Base-by-base conservation (phyloP, 2,113 vertebrate genomes). In the Prunella himalayana region DNA sequence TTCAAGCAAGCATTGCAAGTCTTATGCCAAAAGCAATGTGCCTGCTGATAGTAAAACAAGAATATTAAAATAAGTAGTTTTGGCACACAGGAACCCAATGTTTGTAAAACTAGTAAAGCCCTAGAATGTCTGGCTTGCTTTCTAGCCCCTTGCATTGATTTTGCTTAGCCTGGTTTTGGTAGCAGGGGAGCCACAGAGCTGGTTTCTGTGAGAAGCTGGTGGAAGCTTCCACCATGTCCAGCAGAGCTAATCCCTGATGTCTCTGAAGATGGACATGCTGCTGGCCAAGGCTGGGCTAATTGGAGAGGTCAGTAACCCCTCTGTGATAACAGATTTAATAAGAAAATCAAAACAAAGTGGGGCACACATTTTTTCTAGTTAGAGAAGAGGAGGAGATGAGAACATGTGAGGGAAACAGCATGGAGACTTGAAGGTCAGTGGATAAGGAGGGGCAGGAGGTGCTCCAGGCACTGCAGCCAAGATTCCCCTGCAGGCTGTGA, bases 401-500 rank as follows among this genome's bases (percentile, higher is more conserved):
- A 64, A n/a, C 10, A 10, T n/a, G 17, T 41, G 59, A 51, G 8
- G 6, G 2, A 35, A 42, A 53, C 24, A 50, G 13, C 10, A 28
- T 10, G 5, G 37, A n/a, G 37, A n/a, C 18, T 13, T 10, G 7
- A 35, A 35, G 33, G 33, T 57, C 53, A 63, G 17, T 42, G 18
- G 2, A 41, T 35, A 41, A 51, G 23, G 47, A 50, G 13, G 17
- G 6, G 17, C 28, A 41, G 73, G 45, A 41, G 18, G 0, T 13
- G 57, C 13, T n/a, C 17, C 35, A 50, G 57, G 13, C 10, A 6
- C 22, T 2, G 3, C 28, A 33, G 44, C 28, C 0, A 7, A 41
- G 35, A 33, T 61, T 61, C 22, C 22, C 5, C 17, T 41, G 45
- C 35, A 61, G 57, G 1, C 28, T 1, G 0, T 25, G 35, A 13